Evolutionary conservation across 2,113 vertebrate species (phyloP).

Genomic region (Clarias gariepinus): DNA sequence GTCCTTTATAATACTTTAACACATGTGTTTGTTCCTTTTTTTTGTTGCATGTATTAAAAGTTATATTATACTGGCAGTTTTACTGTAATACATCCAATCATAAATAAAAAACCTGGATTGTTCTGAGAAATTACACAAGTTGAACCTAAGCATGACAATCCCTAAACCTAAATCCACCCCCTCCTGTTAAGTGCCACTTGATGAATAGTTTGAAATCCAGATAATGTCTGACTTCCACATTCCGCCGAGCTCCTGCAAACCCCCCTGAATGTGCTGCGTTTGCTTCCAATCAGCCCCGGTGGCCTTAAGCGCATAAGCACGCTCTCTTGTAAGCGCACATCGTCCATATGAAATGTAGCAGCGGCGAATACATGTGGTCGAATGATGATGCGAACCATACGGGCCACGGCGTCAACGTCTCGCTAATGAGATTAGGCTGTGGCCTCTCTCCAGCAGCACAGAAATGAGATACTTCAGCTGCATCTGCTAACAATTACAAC

Average conservation of each 20-base stretch:
- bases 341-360: constrained; percentile 57
- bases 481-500: constrained; percentile 79
- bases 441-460: constrained; percentile 62
- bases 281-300: constrained; percentile 61
- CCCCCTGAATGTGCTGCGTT: constrained; percentile 54
- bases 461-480: constrained; percentile 70
- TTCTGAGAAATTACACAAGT: background rate
- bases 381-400: constrained; percentile 59
- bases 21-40: background rate
- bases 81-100: background rate
- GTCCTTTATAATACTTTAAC: background rate
- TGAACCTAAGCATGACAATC: background rate
- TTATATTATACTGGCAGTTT: background rate
- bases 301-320: constrained; percentile 32
- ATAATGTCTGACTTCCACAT: constrained; percentile 28
- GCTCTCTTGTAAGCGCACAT: constrained; percentile 38
- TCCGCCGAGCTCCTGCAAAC: background rate
- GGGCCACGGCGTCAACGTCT: constrained; percentile 65
- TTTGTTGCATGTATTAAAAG: too few relatives aligned
- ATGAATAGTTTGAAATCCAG: constrained; percentile 3
- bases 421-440: constrained; percentile 77
- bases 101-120: background rate
- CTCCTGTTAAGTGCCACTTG: background rate
- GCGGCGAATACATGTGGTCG: constrained; percentile 53
- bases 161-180: background rate